These are phyloP conservation scores for Hyposoter dolosus DNA, from an alignment of 2,888 invertebrate species.

Conservation along the genomic window DNA sequence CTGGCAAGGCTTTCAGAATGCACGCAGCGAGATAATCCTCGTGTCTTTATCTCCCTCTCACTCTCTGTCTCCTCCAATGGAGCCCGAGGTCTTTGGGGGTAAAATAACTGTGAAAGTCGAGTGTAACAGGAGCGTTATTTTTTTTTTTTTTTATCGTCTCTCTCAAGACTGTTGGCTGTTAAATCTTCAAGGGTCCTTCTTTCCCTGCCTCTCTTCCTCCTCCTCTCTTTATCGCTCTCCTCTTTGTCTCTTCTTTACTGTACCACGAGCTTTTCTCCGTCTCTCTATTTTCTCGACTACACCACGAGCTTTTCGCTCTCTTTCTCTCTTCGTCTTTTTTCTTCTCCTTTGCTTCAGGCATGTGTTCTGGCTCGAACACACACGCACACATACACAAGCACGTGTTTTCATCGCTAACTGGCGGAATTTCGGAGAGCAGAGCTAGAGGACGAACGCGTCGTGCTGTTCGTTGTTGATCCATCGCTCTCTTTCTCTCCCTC, in stretches of 20 bases:
- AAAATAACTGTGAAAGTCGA: constrained; percentile 64
- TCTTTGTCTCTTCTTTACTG: constrained; percentile 8
- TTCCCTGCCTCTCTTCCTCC: background rate
- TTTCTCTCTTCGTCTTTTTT: background rate
- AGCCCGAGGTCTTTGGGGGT: constrained; percentile 56
- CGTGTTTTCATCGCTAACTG: constrained; percentile 17
- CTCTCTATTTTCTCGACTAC: background rate
- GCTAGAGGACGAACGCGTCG: background rate
- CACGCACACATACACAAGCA: background rate
- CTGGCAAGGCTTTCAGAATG: constrained; percentile 34
- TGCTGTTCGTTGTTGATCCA: background rate
- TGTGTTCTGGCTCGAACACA: constrained; percentile 6
- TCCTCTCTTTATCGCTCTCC: background rate
- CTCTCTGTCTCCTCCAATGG: constrained; percentile 6
- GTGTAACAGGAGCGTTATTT: constrained; percentile 57
- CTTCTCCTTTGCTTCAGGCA: background rate
- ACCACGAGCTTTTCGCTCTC: background rate
- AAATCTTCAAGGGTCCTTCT: constrained; percentile 45
- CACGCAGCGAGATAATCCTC: constrained; percentile 54
- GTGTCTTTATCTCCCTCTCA: background rate
- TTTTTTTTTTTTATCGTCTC: constrained; percentile 38
- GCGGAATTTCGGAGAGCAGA: constrained; percentile 1
- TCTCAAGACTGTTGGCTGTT: constrained; percentile 38
- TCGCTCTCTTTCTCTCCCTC: background rate
- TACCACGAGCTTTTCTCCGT: background rate